phyloP scores from a whole-genome alignment of 1,140 invertebrate species.

The Drosophila navojoa region DNA sequence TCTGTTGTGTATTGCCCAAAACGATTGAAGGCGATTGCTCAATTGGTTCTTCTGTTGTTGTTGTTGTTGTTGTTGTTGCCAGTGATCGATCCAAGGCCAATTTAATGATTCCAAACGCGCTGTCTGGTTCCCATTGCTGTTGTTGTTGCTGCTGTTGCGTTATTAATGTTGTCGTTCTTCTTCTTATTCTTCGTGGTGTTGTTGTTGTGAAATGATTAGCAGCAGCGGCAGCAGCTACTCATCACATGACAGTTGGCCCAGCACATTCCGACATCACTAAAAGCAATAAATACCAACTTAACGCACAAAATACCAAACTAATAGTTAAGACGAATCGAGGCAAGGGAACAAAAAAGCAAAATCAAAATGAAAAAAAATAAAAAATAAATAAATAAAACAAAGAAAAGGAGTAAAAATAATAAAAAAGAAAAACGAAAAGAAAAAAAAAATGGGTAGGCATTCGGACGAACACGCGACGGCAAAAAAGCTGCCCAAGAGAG shows the following conservation, averaged over 20 bases:
- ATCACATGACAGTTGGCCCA: slow-evolving; percentile 66
- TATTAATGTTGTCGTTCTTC: slow-evolving; percentile 63
- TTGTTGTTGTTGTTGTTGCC: slow-evolving; percentile 5
- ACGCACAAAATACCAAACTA: slow-evolving; percentile 84
- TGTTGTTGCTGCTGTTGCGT: slow-evolving; percentile 43
- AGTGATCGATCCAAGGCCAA: slow-evolving; percentile 41
- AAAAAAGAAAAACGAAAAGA: not conserved
- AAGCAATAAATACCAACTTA: slow-evolving; percentile 84
- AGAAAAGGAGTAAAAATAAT: slow-evolving; percentile 14
- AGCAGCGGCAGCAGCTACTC: slow-evolving; percentile 52
- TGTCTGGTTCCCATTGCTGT: slow-evolving; percentile 58
- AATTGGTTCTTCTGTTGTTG: slow-evolving; percentile 13
- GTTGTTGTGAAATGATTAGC: slow-evolving; percentile 76
- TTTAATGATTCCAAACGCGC: slow-evolving; percentile 72
- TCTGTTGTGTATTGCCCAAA: slow-evolving; percentile 4
- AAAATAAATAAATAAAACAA: slow-evolving; percentile 31
- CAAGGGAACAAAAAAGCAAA: slow-evolving; percentile 13
- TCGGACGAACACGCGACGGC: slow-evolving; percentile 22
- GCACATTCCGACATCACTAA: slow-evolving; percentile 83
- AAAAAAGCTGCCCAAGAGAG: slow-evolving; percentile 35
- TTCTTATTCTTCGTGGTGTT: slow-evolving; percentile 1
- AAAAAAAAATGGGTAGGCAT: slow-evolving; percentile 8
- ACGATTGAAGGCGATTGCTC: slow-evolving; percentile 24
- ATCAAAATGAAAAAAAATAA: slow-evolving; percentile 23
- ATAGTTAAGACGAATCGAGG: slow-evolving; percentile 73